phyloP scores from a whole-genome alignment of 2,888 invertebrate genomes.

The Philaethria dido region DNA sequence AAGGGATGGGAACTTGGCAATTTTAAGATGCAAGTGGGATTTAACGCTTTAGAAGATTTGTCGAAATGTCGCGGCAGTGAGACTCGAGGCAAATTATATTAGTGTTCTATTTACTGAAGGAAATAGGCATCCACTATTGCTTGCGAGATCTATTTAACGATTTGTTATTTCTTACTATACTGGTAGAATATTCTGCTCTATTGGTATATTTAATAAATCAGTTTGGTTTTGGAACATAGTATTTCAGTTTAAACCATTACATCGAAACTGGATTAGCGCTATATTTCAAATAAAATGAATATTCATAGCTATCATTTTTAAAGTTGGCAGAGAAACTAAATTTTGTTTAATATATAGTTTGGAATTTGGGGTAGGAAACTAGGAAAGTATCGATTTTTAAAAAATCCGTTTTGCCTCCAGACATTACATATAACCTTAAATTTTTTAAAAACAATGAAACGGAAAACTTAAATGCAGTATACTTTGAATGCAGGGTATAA shows the following conservation, averaged over 20 bases:
- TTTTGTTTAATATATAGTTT: conserved; percentile 24
- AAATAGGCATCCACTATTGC: neutral
- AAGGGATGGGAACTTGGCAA: conserved; percentile 28
- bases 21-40: conserved; percentile 33
- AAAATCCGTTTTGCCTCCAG: neutral
- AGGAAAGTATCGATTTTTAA: conserved; percentile 14
- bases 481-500: conserved; percentile 34
- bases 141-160: neutral
- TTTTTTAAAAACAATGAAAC: neutral
- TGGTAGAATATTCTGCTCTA: neutral
- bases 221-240: neutral
- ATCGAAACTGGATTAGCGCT: conserved; percentile 4
- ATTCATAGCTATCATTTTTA: conserved; percentile 24
- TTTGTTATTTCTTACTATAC: neutral
- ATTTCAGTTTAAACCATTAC: neutral
- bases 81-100: conserved; percentile 15
- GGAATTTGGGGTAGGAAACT: conserved; percentile 22
- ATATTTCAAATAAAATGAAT: conserved; percentile 27
- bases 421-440: neutral
- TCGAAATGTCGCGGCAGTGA: conserved; percentile 9
- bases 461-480: neutral
- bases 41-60: conserved; percentile 25
- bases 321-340: conserved; percentile 30
- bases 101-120: neutral
- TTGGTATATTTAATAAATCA: conserved; percentile 3